A percentile compares a stretch with the other conserved stretches of the same genome.
These are phyloP conservation scores for Drosophila ogumai DNA, from an alignment of 1,140 invertebrate genomes.

Conservation along the genomic window DNA sequence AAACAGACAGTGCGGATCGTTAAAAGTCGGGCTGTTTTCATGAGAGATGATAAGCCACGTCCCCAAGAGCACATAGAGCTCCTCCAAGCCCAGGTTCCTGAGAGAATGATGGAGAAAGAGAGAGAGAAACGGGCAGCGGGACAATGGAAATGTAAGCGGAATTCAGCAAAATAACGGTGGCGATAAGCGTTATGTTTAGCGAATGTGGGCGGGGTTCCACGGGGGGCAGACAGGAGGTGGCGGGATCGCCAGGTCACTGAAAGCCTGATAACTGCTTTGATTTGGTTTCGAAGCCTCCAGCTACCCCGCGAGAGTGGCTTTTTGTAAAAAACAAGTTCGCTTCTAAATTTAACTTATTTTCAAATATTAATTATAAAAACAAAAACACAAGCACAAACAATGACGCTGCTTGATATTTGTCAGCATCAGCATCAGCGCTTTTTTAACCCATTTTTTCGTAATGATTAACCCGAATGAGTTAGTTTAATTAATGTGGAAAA, in stretches of 20 bases:
- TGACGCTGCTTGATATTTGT: slow-evolving; percentile 2
- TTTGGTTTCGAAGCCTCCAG: slow-evolving; percentile 37
- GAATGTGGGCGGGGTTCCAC: slow-evolving; percentile 7
- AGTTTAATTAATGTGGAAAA: slow-evolving; percentile 6
- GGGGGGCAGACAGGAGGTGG: slow-evolving; percentile 24
- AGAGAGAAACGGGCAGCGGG: background rate
- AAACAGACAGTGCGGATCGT: background rate
- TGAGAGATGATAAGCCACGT: slow-evolving; percentile 35
- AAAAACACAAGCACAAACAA: slow-evolving; percentile 4
- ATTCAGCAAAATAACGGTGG: slow-evolving; percentile 26
- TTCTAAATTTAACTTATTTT: slow-evolving; percentile 22
- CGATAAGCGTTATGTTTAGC: slow-evolving; percentile 1
- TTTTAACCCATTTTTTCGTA: slow-evolving; percentile 8
- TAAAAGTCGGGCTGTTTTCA: slow-evolving; percentile 13
- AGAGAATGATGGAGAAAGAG: background rate
- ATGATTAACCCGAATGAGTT: background rate
- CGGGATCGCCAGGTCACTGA: slow-evolving; percentile 43
- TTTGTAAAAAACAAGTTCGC: slow-evolving; percentile 3
- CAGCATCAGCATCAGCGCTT: slow-evolving; percentile 2
- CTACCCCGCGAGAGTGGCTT: background rate
- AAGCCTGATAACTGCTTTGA: slow-evolving; percentile 64
- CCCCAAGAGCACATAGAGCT: background rate
- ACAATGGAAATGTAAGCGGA: slow-evolving; percentile 40
- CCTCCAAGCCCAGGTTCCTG: background rate
- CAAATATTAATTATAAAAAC: background rate